These are phyloP conservation scores for Ptyas mucosa DNA, from an alignment of 2,113 vertebrate species.

Conservation along the genomic window DNA sequence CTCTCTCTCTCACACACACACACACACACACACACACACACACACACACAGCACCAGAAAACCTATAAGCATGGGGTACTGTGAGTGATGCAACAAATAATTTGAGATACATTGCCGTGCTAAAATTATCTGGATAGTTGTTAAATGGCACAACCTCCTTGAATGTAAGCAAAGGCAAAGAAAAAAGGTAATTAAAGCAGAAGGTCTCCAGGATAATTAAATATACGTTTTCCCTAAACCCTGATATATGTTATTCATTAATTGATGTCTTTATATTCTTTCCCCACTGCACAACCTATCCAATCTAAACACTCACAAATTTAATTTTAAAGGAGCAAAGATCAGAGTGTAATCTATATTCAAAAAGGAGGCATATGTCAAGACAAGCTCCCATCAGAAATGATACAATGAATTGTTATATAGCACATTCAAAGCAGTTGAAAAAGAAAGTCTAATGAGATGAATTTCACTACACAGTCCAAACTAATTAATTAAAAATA, in stretches of 20 bases:
- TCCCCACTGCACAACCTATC: neutral
- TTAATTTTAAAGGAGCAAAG: neutral
- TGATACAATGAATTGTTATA: constrained; percentile 53
- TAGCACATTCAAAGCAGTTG: constrained; percentile 59
- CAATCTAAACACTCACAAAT: neutral
- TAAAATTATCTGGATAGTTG: neutral
- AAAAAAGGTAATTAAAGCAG: neutral
- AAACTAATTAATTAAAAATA: constrained; percentile 48
- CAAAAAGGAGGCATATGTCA: constrained; percentile 55
- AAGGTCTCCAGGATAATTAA: neutral
- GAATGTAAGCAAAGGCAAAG: neutral
- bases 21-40: neutral
- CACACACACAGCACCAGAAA: neutral
- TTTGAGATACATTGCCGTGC: neutral
- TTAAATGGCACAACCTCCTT: neutral
- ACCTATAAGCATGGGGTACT: neutral
- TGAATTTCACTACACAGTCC: constrained; percentile 18
- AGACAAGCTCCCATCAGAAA: constrained; percentile 58
- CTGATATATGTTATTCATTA: neutral
- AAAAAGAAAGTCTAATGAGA: constrained; percentile 48
- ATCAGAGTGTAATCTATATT: constrained; percentile 52
- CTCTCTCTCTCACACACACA: neutral
- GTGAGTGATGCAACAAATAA: neutral
- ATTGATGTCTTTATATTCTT: neutral
- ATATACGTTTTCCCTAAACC: neutral